A percentile compares a stretch with the other conserved stretches of the same genome.
These are phyloP conservation scores for Elmis aenea DNA, from an alignment of 2,888 invertebrate genomes.

Conservation along the genomic window DNA sequence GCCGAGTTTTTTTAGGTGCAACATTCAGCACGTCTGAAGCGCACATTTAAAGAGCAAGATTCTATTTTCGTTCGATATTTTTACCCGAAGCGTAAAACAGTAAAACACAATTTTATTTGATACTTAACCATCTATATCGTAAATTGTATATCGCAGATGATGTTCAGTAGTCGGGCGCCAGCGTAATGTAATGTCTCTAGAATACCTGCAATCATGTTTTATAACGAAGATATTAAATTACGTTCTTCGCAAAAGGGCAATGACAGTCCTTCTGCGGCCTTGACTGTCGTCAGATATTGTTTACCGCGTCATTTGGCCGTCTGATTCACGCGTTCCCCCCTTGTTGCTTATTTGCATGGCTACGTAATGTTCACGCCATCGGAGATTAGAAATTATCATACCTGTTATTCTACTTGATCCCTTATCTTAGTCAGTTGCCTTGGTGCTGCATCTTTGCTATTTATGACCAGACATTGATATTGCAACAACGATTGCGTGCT, in stretches of 20 bases:
- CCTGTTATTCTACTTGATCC: constrained; percentile 14
- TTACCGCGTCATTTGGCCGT: constrained; percentile 35
- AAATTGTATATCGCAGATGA: constrained; percentile 12
- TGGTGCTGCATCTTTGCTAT: too few relatives aligned
- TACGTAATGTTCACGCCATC: constrained; percentile 15
- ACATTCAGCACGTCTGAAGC: too few relatives aligned
- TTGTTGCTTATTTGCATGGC: constrained; percentile 20
- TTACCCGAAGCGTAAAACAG: too few relatives aligned
- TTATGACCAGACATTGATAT: too few relatives aligned
- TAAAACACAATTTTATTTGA: too few relatives aligned
- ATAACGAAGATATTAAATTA: constrained; percentile 35
- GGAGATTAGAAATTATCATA: constrained; percentile 21
- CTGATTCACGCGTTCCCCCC: constrained; percentile 32
- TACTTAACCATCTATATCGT: too few relatives aligned
- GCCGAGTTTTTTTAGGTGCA: too few relatives aligned
- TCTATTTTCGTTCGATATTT: too few relatives aligned
- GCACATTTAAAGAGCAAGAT: too few relatives aligned
- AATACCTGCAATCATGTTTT: constrained; percentile 30
- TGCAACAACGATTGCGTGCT: too few relatives aligned
- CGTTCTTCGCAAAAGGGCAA: constrained; percentile 31
- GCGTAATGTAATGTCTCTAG: constrained; percentile 24
- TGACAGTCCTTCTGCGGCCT: constrained; percentile 39
- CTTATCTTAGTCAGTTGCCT: constrained; percentile 18
- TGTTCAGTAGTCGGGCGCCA: constrained; percentile 26
- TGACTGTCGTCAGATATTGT: constrained; percentile 37